phyloP scores from a whole-genome alignment of 2,888 invertebrate species.

The Camptogramma bilineatum region DNA sequence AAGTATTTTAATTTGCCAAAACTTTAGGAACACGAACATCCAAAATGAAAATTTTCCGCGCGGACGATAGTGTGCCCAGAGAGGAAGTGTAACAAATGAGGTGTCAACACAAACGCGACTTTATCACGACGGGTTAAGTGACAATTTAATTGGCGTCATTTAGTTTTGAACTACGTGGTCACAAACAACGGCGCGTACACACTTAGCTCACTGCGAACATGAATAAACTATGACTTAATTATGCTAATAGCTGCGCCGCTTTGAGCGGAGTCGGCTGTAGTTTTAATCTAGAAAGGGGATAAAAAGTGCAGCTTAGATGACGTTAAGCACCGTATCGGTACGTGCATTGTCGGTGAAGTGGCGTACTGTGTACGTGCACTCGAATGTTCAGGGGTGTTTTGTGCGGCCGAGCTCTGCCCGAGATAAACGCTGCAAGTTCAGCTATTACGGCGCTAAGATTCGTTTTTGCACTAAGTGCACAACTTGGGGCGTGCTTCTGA shows the following conservation, averaged over 20 bases:
- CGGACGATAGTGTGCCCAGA: constrained; percentile 26
- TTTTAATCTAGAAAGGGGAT: neutral
- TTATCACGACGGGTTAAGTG: constrained; percentile 30
- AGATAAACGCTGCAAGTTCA: constrained; percentile 40
- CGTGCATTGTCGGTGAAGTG: neutral
- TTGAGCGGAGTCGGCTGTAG: neutral
- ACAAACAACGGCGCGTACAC: constrained; percentile 35
- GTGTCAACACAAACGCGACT: constrained; percentile 28
- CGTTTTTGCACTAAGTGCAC: constrained; percentile 27
- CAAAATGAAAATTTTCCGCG: constrained; percentile 36
- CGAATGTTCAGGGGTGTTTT: constrained; percentile 18
- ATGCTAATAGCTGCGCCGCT: constrained; percentile 1
- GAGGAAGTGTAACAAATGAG: constrained; percentile 20
- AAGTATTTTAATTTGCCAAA: constrained; percentile 36
- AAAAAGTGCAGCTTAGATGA: neutral
- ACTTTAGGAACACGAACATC: constrained; percentile 23
- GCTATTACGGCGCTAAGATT: constrained; percentile 23
- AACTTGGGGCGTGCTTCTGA: constrained; percentile 15
- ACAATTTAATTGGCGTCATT: constrained; percentile 33
- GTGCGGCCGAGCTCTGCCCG: constrained; percentile 21
- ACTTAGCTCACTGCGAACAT: constrained; percentile 11
- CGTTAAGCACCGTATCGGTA: neutral
- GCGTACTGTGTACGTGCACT: constrained; percentile 4
- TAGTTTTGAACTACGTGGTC: constrained; percentile 18
- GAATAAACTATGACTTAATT: constrained; percentile 5